Conservation (phyloP, 2,113 vertebrate genomes). For the Cyanoramphus novaezelandiae region DNA sequence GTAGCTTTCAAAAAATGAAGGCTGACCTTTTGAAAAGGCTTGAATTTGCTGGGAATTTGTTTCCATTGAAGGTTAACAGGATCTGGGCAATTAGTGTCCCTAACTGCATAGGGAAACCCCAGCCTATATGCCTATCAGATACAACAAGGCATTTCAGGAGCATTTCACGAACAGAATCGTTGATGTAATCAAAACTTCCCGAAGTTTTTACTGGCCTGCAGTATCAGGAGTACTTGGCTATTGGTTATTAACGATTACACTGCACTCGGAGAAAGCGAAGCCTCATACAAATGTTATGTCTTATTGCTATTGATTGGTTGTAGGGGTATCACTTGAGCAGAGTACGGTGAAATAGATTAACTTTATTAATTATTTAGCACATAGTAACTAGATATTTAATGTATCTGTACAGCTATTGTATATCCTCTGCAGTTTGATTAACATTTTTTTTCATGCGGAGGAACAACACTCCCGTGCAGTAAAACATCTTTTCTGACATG, state of each 20-base stretch:
- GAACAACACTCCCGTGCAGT: background rate
- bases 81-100: background rate
- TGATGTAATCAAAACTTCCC: background rate
- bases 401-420: background rate
- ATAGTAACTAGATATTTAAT: background rate
- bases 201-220: background rate
- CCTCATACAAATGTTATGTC: background rate
- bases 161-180: background rate
- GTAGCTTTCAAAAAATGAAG: background rate
- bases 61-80: background rate
- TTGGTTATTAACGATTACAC: background rate
- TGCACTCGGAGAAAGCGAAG: background rate
- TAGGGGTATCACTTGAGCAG: background rate
- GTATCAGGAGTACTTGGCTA: fast-evolving
- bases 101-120: background rate
- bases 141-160: background rate
- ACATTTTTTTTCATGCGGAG: background rate
- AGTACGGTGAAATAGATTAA: constrained; percentile 19
- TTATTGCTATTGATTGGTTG: background rate
- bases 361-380: background rate
- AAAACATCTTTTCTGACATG: background rate
- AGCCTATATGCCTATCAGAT: background rate
- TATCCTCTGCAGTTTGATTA: background rate
- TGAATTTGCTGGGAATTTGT: background rate
- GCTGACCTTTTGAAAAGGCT: background rate